phyloP scores from a whole-genome alignment of 1,140 invertebrate genomes.

The Hylyphantes graminicola region DNA sequence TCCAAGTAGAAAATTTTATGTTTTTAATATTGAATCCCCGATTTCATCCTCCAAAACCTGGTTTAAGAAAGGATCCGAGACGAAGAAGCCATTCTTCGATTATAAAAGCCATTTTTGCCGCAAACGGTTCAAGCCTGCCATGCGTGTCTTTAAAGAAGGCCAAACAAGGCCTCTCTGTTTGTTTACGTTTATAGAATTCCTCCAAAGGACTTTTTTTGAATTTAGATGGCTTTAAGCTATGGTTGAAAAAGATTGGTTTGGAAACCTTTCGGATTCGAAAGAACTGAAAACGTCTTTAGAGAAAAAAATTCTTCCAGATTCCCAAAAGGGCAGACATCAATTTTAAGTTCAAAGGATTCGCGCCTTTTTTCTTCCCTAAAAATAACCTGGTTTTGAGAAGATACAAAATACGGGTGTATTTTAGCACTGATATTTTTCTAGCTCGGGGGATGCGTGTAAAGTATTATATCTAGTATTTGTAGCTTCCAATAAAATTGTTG shows the following conservation, averaged over 20 bases:
- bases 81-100: not conserved
- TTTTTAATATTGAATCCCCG: no score
- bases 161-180: not conserved
- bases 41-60: not conserved
- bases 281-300: not conserved
- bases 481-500: no score
- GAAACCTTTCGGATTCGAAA: not conserved
- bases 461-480: not conserved
- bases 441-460: not conserved
- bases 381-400: not conserved
- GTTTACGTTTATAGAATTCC: not conserved
- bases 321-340: conserved; percentile 28
- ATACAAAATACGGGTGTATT: conserved; percentile 3
- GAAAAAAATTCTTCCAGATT: conserved; percentile 29
- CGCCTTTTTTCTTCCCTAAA: not conserved
- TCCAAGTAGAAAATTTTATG: no score
- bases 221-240: conserved; percentile 22
- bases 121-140: no score
- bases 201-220: conserved; percentile 1
- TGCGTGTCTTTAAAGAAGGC: no score
- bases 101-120: no score
- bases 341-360: conserved; percentile 20
- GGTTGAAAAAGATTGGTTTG: not conserved
- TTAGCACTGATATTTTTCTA: not conserved
- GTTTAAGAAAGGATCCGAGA: not conserved